These are phyloP conservation scores for Lutraria lutraria DNA, from an alignment of 2,888 invertebrate species.

Conservation along the genomic window DNA sequence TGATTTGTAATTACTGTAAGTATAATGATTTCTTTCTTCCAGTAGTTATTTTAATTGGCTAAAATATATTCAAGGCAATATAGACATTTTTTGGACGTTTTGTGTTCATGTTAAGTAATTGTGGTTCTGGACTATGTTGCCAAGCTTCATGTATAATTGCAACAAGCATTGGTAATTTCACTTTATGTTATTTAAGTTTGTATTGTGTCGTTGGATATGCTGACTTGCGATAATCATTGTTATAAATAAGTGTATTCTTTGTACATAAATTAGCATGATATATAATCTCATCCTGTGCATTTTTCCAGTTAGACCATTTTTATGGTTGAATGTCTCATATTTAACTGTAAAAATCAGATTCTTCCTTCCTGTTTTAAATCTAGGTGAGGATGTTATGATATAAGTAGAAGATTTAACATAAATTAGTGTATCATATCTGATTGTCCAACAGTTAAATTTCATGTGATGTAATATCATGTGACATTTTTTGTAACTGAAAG, in stretches of 20 bases:
- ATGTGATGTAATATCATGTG: neutral
- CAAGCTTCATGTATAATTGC: no score
- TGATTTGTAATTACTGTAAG: conserved; percentile 2
- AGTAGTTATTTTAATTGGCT: no score
- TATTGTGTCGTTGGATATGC: no score
- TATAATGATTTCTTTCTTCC: neutral
- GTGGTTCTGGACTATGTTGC: no score
- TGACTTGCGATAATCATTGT: no score
- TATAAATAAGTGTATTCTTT: no score
- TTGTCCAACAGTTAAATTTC: neutral
- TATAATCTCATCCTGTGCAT: neutral
- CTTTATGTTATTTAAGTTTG: no score
- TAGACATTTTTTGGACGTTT: no score
- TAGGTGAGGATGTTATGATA: neutral
- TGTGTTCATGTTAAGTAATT: no score
- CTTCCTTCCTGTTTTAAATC: neutral
- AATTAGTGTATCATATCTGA: neutral
- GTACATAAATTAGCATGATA: no score
- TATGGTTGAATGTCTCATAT: neutral
- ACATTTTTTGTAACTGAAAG: neutral
- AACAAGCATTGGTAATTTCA: no score
- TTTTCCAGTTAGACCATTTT: neutral
- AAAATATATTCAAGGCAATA: no score
- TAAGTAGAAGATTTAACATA: neutral
- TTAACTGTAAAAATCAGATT: neutral